phyloP scores from a whole-genome alignment of 2,797 vertebrate species.

The Pogoniulus pusillus region DNA sequence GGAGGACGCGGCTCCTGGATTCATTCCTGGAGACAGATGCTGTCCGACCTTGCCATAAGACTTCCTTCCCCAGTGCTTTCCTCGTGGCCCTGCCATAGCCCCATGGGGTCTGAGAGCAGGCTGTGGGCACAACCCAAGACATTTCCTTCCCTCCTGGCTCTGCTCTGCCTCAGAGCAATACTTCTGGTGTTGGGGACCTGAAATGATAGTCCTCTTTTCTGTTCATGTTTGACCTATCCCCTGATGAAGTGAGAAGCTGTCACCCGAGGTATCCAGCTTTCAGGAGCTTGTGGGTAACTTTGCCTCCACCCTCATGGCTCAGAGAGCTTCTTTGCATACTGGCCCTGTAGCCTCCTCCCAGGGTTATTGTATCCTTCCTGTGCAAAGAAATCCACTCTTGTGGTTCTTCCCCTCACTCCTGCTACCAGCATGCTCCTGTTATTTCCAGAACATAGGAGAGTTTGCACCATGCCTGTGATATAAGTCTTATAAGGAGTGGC shows the following conservation, averaged over 20 bases:
- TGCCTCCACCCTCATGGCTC: background rate
- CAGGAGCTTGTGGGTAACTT: background rate
- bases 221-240: background rate
- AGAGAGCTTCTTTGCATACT: background rate
- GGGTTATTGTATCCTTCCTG: background rate
- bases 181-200: background rate
- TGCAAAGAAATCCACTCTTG: background rate
- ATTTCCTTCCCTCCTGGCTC: conserved; percentile 40
- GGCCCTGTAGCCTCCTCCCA: background rate
- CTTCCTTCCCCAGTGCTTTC: conserved; percentile 45
- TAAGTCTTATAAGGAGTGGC: too few species aligned
- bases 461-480: background rate
- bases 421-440: background rate
- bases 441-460: background rate
- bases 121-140: background rate
- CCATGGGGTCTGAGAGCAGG: conserved; percentile 3
- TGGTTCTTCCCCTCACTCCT: background rate
- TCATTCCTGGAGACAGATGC: conserved; percentile 64
- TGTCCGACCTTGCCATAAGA: conserved; percentile 17
- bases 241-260: background rate
- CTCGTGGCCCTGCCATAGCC: background rate
- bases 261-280: background rate
- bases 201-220: background rate
- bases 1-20: conserved; percentile 46
- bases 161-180: background rate